Percentiles rank a stretch among this genome's conserved stretches.
Evolutionary conservation across 1,140 invertebrate genomes (phyloP).

Genomic region (Procambarus virginalis): DNA sequence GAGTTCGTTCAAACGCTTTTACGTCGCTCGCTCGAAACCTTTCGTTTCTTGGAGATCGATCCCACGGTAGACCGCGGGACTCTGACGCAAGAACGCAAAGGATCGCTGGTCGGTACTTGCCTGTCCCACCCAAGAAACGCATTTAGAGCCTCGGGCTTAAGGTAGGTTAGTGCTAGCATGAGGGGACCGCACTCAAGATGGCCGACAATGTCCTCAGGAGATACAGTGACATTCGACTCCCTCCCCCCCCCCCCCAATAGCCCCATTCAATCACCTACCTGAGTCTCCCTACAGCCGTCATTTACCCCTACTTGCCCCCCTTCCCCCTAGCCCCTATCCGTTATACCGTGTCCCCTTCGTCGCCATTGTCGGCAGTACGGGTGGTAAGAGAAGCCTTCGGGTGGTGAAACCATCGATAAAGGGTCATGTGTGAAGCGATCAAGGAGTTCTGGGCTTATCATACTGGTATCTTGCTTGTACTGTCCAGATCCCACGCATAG

Average conservation of each 20-base stretch:
- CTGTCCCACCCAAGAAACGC: background rate
- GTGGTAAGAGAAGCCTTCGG: background rate
- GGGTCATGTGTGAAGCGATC: background rate
- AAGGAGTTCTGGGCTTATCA: background rate
- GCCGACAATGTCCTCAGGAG: conserved; percentile 2
- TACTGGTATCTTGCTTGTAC: conserved; percentile 28
- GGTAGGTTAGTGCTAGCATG: conserved; percentile 33
- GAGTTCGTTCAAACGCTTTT: conserved; percentile 22
- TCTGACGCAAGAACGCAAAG: background rate
- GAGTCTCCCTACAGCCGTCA: background rate
- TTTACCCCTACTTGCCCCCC: background rate
- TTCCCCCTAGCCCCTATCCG: background rate
- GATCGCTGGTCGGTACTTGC: background rate
- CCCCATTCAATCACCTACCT: background rate
- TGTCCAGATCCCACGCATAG: conserved; percentile 39
- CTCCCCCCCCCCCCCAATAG: conserved; percentile 3
- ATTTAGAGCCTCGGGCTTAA: conserved; percentile 26
- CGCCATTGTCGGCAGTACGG: background rate
- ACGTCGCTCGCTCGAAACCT: background rate
- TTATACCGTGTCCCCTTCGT: background rate
- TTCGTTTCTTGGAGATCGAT: background rate
- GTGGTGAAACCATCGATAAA: background rate
- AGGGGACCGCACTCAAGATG: conserved; percentile 4
- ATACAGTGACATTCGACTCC: conserved; percentile 3
- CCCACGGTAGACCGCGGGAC: background rate